phyloP scores from a whole-genome alignment of 35 echinoderm and acorn worm species.

The Hemicentrotus pulcherrimus region DNA sequence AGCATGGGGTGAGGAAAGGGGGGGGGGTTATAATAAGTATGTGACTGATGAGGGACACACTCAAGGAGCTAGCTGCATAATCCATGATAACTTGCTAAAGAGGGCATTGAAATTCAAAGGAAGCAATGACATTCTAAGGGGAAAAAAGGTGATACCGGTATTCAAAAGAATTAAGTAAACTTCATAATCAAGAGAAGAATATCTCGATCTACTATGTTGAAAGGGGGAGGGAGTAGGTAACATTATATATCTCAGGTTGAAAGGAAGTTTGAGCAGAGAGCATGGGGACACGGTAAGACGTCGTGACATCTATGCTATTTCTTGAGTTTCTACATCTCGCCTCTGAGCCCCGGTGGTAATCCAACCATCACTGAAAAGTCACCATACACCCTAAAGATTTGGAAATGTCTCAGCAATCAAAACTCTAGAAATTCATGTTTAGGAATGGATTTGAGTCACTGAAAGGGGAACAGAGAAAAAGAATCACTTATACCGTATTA shows the following conservation, averaged over 20 bases:
- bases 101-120: not conserved
- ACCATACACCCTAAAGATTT: slow-evolving; percentile 21
- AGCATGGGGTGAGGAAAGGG: not conserved
- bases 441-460: slow-evolving; percentile 23
- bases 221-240: not conserved
- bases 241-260: not conserved
- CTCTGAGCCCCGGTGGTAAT: not conserved
- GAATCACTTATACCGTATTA: not conserved
- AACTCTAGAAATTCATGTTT: slow-evolving; percentile 46
- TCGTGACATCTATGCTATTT: not conserved
- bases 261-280: not conserved
- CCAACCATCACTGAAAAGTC: not conserved
- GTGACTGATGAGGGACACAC: not conserved
- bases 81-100: not conserved
- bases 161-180: not conserved
- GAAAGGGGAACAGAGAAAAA: not conserved
- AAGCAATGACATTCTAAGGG: not conserved
- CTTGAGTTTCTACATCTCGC: not conserved
- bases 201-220: not conserved
- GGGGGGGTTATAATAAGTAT: not conserved
- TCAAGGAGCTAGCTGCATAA: not conserved
- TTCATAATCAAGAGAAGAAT: not conserved
- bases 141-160: not conserved
- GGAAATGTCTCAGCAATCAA: slow-evolving; percentile 21
- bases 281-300: not conserved